phyloP scores from a whole-genome alignment of 2,797 vertebrate species.

The Micromesistius poutassou region DNA sequence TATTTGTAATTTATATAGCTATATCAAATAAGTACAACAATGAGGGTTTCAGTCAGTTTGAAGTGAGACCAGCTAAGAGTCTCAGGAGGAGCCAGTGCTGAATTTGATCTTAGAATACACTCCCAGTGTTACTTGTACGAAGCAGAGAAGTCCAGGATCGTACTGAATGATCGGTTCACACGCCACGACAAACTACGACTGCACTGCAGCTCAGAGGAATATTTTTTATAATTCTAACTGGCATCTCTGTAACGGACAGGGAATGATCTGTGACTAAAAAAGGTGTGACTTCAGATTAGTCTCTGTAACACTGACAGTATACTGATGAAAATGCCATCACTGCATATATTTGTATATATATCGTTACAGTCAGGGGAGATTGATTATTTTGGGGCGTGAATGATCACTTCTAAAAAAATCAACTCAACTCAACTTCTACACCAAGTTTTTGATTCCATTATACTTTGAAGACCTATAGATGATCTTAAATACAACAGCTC shows the following conservation, averaged over 20 bases:
- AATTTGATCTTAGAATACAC: conserved; percentile 14
- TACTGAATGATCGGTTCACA: conserved; percentile 18
- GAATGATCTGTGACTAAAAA: conserved; percentile 54
- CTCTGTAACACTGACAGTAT: not conserved
- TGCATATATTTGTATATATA: not conserved
- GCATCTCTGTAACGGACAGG: conserved; percentile 41
- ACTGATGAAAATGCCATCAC: not conserved
- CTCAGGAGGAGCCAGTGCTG: conserved; percentile 23
- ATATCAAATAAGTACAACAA: conserved; percentile 50
- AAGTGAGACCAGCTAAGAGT: not conserved
- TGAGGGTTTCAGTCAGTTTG: conserved; percentile 16
- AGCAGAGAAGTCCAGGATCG: not conserved
- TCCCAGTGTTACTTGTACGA: conserved; percentile 15
- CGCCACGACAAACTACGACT: not conserved
- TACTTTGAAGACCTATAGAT: not conserved
- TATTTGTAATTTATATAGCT: conserved; percentile 43
- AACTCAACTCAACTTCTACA: not conserved
- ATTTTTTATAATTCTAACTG: not conserved
- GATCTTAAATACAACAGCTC: not conserved
- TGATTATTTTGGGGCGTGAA: not conserved
- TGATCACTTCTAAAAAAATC: not conserved
- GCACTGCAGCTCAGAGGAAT: conserved; percentile 17
- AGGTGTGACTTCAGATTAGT: conserved; percentile 9
- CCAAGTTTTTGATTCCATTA: not conserved
- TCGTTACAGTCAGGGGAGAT: not conserved